A percentile compares a stretch with the other conserved stretches of the same genome.
Conservation (phyloP, 1,140 invertebrate species). For the Rhagoletis zephyria region DNA sequence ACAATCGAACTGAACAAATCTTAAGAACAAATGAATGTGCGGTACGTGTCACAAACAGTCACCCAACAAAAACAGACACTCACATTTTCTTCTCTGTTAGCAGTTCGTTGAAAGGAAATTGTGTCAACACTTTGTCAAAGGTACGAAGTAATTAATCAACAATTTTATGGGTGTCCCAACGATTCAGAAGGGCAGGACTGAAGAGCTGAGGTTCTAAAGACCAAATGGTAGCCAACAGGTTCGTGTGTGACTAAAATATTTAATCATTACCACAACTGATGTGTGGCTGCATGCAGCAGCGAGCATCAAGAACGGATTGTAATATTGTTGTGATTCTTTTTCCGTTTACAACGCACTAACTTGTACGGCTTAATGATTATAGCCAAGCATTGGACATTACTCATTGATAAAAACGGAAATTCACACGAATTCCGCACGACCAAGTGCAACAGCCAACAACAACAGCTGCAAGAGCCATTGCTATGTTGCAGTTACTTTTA, state of each 20-base stretch:
- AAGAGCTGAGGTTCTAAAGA: not conserved
- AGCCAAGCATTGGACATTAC: not conserved
- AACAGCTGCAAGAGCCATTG: not conserved
- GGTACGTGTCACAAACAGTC: not conserved
- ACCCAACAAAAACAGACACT: not conserved
- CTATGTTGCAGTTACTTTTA: constrained; percentile 34
- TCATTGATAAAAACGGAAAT: constrained; percentile 33
- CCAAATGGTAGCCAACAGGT: not conserved
- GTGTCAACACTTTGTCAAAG: constrained; percentile 43
- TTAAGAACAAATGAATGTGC: not conserved
- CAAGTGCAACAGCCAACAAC: not conserved
- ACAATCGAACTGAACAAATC: constrained; percentile 21
- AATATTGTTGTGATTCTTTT: constrained; percentile 29
- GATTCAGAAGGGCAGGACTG: not conserved
- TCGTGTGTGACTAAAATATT: constrained; percentile 5
- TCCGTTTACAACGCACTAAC: constrained; percentile 1
- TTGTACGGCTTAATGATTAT: constrained; percentile 40
- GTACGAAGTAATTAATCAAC: constrained; percentile 53
- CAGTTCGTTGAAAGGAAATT: not conserved
- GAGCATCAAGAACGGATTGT: not conserved
- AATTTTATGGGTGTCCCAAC: constrained; percentile 55
- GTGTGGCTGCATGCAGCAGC: not conserved
- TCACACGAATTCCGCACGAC: constrained; percentile 11
- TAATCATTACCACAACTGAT: not conserved
- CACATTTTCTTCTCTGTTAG: not conserved